Evolutionary conservation across 2,888 invertebrate species (phyloP).

Genomic region (Trachelus stipa): DNA sequence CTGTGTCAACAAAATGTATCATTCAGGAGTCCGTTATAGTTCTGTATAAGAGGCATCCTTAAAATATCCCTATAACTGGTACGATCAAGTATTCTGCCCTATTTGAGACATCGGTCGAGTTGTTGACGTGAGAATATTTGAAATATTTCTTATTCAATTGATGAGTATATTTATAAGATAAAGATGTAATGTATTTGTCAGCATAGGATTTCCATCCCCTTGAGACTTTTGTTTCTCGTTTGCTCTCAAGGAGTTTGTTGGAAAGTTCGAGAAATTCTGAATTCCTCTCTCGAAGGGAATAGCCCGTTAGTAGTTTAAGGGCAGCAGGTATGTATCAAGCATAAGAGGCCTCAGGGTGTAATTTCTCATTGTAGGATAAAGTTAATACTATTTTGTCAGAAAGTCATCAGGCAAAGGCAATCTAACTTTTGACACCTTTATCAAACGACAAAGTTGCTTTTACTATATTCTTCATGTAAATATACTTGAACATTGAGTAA

Average conservation of each 20-base stretch:
- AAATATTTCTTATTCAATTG: not conserved
- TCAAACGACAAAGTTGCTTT: not conserved
- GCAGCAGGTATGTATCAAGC: not conserved
- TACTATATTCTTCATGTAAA: not conserved
- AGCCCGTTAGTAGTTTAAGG: not conserved
- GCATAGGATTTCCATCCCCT: not conserved
- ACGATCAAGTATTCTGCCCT: not conserved
- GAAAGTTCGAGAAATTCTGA: not conserved
- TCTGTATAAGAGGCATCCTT: not conserved
- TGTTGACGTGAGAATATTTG: not conserved
- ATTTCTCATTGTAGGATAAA: conserved; percentile 7
- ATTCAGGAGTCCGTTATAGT: not conserved
- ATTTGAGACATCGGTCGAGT: not conserved
- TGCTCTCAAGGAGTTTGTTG: not conserved
- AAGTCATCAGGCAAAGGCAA: conserved; percentile 27
- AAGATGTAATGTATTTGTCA: not conserved
- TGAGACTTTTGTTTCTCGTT: not conserved
- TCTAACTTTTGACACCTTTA: conserved; percentile 25
- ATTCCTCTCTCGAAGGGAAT: not conserved
- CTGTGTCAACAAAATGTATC: conserved; percentile 9
- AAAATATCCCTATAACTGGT: not conserved
- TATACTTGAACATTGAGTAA: not conserved
- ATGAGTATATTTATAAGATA: not conserved
- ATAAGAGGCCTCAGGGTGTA: conserved; percentile 6
- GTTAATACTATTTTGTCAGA: conserved; percentile 7